Conservation (phyloP, 2,113 vertebrate genomes). For the Petrocephalus zakoni region DNA sequence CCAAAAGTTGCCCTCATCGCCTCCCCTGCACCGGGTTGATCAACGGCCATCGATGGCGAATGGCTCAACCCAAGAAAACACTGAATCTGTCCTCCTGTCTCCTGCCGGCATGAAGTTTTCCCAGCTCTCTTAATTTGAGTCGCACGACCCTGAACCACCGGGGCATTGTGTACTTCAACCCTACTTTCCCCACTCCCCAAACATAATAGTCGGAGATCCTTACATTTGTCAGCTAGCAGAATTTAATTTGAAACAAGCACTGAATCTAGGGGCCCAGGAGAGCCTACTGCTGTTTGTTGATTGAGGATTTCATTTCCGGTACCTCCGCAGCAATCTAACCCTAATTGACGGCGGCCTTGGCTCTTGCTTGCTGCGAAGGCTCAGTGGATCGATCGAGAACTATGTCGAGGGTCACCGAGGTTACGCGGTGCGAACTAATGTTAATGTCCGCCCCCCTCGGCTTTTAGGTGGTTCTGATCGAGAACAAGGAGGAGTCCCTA, state of each 20-base stretch:
- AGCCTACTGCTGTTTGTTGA: not conserved
- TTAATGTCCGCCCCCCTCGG: too few relatives aligned
- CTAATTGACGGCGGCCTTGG: not conserved
- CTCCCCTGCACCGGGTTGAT: not conserved
- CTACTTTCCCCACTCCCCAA: not conserved
- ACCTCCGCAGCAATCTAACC: not conserved
- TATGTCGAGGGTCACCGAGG: not conserved
- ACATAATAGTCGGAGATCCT: not conserved
- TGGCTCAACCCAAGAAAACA: not conserved
- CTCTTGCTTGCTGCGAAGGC: not conserved
- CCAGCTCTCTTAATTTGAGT: not conserved
- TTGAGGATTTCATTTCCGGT: not conserved
- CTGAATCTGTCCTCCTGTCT: too few relatives aligned
- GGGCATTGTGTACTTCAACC: not conserved
- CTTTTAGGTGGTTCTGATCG: slow-evolving; percentile 80
- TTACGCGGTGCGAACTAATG: not conserved
- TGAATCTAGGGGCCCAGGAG: not conserved
- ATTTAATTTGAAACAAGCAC: not conserved
- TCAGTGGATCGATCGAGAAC: not conserved
- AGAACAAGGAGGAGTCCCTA: slow-evolving; percentile 95
- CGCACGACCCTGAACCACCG: not conserved
- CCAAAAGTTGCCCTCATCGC: not conserved
- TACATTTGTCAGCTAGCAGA: not conserved
- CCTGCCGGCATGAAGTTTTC: not conserved
- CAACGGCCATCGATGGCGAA: not conserved